Evolutionary conservation across 1,140 invertebrate genomes (phyloP).

Genomic region (Neodiprion pinetum): DNA sequence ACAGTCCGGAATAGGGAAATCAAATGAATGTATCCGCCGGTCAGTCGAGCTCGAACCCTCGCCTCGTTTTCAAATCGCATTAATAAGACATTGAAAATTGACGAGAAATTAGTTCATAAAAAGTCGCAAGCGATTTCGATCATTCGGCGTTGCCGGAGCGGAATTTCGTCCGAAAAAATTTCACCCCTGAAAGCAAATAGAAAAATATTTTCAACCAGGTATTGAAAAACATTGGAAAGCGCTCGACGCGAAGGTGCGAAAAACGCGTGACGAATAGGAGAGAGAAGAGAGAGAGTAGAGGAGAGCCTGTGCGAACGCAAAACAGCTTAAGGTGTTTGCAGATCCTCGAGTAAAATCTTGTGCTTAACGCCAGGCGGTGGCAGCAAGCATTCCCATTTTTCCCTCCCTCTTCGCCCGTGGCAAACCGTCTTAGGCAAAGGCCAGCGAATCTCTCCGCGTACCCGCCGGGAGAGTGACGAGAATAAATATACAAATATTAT

Average conservation of each 20-base stretch:
- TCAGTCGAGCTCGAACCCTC: too few species aligned
- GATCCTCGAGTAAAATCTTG: conserved; percentile 12
- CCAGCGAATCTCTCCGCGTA: not conserved
- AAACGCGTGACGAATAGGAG: not conserved
- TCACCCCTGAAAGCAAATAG: not conserved
- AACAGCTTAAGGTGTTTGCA: conserved; percentile 10
- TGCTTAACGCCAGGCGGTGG: not conserved
- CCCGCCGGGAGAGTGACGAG: not conserved
- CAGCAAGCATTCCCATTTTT: not conserved
- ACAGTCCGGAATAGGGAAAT: not conserved
- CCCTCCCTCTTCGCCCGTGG: too few species aligned
- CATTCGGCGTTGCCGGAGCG: too few species aligned
- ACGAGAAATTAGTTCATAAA: too few species aligned
- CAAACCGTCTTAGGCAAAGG: not conserved
- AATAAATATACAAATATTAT: conserved; percentile 37
- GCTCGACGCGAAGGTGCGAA: not conserved
- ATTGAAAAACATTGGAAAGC: not conserved
- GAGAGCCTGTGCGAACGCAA: not conserved
- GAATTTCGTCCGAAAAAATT: not conserved
- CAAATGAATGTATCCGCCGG: not conserved
- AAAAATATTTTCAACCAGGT: not conserved
- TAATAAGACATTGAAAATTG: too few species aligned
- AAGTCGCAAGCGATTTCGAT: too few species aligned
- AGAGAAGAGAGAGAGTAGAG: not conserved
- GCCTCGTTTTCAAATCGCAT: too few species aligned